Evolutionary conservation across 2,888 invertebrate species (phyloP).

Genomic region (Byasa hedistus): DNA sequence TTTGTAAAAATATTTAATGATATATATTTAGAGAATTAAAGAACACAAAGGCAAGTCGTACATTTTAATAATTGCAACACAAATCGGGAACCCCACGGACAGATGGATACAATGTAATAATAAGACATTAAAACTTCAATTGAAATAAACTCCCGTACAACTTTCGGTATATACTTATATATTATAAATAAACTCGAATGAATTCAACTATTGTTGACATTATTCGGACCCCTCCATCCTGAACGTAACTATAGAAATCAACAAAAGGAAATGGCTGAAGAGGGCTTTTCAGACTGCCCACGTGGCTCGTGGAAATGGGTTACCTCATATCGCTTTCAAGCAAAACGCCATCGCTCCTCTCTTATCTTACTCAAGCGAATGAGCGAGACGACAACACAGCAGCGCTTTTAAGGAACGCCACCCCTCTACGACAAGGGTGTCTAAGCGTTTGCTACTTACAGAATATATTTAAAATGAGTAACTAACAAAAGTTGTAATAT

Average conservation of each 20-base stretch:
- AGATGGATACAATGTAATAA: slow-evolving; percentile 2
- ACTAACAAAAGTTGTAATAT: too few species aligned
- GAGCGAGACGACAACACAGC: slow-evolving; percentile 18
- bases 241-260: slow-evolving; percentile 29
- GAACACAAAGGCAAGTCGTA: background rate
- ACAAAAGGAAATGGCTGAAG: slow-evolving; percentile 42
- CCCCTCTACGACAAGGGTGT: slow-evolving; percentile 7
- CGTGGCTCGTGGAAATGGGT: slow-evolving; percentile 69
- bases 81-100: background rate
- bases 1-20: too few species aligned
- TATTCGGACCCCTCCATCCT: slow-evolving; percentile 23
- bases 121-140: slow-evolving; percentile 19
- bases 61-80: background rate
- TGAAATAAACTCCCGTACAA: slow-evolving; percentile 10
- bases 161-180: slow-evolving; percentile 2
- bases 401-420: slow-evolving; percentile 13
- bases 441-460: background rate
- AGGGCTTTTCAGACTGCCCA: slow-evolving; percentile 56
- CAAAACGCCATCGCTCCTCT: slow-evolving; percentile 49
- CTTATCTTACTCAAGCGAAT: slow-evolving; percentile 35
- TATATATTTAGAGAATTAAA: background rate
- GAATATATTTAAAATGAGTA: too few species aligned
- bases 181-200: slow-evolving; percentile 20
- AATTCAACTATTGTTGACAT: slow-evolving; percentile 28
- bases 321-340: slow-evolving; percentile 61